Conservation (phyloP, 92 coral and sea anemone genomes). For the Zoanthus solanderi region DNA sequence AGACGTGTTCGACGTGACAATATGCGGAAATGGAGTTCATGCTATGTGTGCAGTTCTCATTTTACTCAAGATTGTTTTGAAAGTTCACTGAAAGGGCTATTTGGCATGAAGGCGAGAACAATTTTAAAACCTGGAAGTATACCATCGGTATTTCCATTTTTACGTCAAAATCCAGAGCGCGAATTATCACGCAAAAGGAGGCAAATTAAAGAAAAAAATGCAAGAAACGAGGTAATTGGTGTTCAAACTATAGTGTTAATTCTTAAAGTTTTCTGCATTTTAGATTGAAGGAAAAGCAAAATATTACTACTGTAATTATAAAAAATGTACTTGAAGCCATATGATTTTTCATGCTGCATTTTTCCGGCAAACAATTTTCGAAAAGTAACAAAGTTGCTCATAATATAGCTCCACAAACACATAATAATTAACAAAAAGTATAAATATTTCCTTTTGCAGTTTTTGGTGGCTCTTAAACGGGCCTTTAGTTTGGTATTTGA, state of each 20-base stretch:
- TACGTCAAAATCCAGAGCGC: conserved; percentile 45
- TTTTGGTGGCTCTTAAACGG: neutral
- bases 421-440: neutral
- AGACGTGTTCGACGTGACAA: conserved; percentile 53
- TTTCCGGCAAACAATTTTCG: neutral
- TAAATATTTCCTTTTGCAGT: neutral
- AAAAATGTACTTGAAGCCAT: neutral
- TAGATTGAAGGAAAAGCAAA: neutral
- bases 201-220: conserved; percentile 19
- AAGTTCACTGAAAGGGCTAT: neutral
- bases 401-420: neutral
- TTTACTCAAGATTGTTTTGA: conserved; percentile 54
- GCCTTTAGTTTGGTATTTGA: neutral
- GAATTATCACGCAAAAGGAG: conserved; percentile 26
- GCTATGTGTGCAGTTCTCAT: conserved; percentile 62
- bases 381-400: neutral
- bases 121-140: conserved; percentile 39
- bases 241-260: neutral
- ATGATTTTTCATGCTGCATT: neutral
- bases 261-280: neutral
- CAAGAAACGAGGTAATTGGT: conserved; percentile 18
- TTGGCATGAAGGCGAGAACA: conserved; percentile 43
- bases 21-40: conserved; percentile 42
- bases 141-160: conserved; percentile 50
- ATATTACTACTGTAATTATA: neutral